These are phyloP conservation scores for Rhabdornis inornatus DNA, from an alignment of 2,113 vertebrate species.

Conservation along the genomic window DNA sequence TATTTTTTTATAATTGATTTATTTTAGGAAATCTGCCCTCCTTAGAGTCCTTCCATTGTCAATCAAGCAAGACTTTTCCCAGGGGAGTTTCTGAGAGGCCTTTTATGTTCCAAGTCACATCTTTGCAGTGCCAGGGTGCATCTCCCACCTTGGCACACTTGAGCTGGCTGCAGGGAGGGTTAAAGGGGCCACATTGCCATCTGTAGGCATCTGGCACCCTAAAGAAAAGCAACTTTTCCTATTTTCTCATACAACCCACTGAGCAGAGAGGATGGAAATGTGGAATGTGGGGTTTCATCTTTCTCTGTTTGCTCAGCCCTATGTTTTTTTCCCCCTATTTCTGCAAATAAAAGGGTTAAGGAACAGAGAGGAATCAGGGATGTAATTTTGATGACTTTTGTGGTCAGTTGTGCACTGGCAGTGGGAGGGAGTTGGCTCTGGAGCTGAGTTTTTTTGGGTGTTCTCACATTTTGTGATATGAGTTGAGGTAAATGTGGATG, in stretches of 20 bases:
- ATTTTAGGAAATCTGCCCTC: background rate
- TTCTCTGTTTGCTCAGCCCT: background rate
- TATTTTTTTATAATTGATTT: background rate
- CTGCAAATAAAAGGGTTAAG: background rate
- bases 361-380: background rate
- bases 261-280: background rate
- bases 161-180: background rate
- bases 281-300: background rate
- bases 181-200: background rate
- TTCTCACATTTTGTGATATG: constrained; percentile 18
- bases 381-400: background rate
- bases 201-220: background rate
- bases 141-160: background rate
- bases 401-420: background rate
- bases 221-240: background rate
- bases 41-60: background rate
- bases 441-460: background rate
- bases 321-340: background rate
- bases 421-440: background rate
- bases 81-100: background rate
- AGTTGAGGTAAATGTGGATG: constrained; percentile 32
- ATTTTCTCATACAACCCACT: background rate
- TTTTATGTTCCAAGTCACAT: background rate
- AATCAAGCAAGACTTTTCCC: background rate
- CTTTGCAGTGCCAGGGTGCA: background rate